phyloP scores from a whole-genome alignment of 2,797 vertebrate species.

The Heterohyrax brucei region DNA sequence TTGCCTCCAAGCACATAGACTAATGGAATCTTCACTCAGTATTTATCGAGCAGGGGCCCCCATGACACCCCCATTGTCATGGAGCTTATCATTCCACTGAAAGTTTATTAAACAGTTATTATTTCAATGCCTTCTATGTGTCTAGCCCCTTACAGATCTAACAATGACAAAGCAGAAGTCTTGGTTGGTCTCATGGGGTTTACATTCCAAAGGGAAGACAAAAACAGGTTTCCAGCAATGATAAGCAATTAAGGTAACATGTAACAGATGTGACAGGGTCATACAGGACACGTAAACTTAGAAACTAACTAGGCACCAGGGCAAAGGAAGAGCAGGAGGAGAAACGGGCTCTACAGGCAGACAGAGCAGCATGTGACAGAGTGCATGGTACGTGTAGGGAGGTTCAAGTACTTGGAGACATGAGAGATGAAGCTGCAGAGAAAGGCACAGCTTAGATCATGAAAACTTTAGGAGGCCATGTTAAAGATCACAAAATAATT shows the following conservation, averaged over 20 bases:
- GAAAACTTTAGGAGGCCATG: neutral
- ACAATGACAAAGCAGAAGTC: neutral
- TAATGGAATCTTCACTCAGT: neutral
- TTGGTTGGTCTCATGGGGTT: neutral
- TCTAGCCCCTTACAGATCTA: neutral
- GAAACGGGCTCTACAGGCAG: neutral
- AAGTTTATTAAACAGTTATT: neutral
- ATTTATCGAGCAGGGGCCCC: neutral
- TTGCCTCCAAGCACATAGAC: constrained; percentile 6
- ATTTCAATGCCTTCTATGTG: neutral
- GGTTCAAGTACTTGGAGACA: neutral
- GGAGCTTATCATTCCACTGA: neutral
- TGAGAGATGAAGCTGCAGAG: neutral
- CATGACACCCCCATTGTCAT: neutral
- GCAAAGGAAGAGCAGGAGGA: neutral
- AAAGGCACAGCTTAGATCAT: neutral
- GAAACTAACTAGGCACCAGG: neutral
- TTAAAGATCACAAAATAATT: neutral
- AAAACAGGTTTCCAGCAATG: neutral
- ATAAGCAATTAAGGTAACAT: neutral
- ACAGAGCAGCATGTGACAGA: rapidly evolving
- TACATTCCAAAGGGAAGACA: constrained; percentile 11
- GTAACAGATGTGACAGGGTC: neutral
- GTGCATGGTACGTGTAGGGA: neutral
- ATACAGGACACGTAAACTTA: neutral